Percentiles rank a stretch among this genome's conserved stretches.
Evolutionary conservation across 1,140 invertebrate species (phyloP).

Genomic region (Metopolophium dirhodum): DNA sequence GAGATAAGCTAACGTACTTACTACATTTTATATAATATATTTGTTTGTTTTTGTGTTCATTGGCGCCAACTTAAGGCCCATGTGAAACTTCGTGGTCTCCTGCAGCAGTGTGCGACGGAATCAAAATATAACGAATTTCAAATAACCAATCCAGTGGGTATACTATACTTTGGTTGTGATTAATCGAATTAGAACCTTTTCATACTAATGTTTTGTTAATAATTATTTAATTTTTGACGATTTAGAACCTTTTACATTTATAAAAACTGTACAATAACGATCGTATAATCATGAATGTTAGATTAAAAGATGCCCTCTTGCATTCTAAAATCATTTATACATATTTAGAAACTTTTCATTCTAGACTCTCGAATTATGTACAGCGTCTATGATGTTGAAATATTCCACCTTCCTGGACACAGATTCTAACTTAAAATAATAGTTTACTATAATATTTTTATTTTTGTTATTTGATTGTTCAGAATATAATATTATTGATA

Average conservation of each 20-base stretch:
- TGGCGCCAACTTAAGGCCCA: not conserved
- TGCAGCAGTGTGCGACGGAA: not conserved
- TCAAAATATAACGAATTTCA: not conserved
- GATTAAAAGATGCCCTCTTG: no score
- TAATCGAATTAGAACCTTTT: no score
- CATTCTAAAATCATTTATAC: no score
- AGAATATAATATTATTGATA: not conserved
- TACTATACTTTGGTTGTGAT: no score
- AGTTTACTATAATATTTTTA: not conserved
- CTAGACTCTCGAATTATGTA: not conserved
- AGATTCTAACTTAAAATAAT: not conserved
- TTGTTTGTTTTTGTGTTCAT: not conserved
- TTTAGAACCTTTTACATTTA: no score
- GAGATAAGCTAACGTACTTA: not conserved
- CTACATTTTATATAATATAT: not conserved
- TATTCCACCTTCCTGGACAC: not conserved
- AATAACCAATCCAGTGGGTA: not conserved
- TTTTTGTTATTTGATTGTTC: not conserved
- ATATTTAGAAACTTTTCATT: no score
- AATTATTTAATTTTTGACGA: no score
- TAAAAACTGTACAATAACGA: no score
- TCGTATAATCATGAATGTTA: no score
- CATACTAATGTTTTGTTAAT: no score
- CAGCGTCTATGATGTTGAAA: not conserved
- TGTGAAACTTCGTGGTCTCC: not conserved